Evolutionary conservation across 2,797 vertebrate species (phyloP).

Genomic region (Coranthus polyacanthus): DNA sequence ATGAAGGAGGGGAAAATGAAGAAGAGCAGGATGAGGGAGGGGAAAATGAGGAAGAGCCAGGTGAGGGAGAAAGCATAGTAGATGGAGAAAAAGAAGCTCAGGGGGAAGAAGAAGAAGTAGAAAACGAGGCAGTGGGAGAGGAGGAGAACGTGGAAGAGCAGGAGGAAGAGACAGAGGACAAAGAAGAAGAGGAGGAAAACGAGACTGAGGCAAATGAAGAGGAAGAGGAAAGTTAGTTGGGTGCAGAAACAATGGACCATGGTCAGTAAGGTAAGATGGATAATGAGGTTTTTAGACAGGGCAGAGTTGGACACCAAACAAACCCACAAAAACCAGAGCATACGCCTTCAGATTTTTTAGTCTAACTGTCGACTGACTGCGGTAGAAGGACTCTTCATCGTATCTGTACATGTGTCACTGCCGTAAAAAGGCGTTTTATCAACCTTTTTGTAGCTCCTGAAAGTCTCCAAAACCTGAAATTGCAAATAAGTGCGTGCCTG

Average conservation of each 20-base stretch:
- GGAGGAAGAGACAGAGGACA: background rate
- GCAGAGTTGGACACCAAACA: constrained; percentile 30
- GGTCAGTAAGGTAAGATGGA: constrained; percentile 20
- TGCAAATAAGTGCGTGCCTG: constrained; percentile 71
- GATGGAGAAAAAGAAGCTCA: background rate
- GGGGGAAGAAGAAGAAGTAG: constrained; percentile 13
- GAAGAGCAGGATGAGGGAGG: background rate
- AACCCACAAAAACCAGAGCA: constrained; percentile 3
- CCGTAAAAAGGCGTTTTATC: constrained; percentile 58
- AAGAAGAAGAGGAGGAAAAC: background rate
- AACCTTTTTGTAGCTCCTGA: constrained; percentile 77
- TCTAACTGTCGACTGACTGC: constrained; percentile 31
- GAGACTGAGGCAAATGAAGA: background rate
- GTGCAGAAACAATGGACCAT: constrained; percentile 22
- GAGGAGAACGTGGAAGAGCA: background rate
- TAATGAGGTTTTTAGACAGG: constrained; percentile 13
- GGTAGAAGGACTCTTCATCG: constrained; percentile 58
- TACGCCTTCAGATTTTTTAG: constrained; percentile 16
- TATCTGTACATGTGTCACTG: constrained; percentile 79
- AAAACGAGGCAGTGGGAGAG: background rate
- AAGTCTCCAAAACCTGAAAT: constrained; percentile 42
- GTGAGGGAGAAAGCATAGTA: background rate
- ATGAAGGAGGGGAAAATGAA: background rate
- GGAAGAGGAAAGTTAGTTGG: constrained; percentile 66
- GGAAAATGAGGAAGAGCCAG: background rate